A percentile compares a stretch with the other conserved stretches of the same genome.
phyloP scores from a whole-genome alignment of 2,113 vertebrate species.

The Crotophaga sulcirostris region DNA sequence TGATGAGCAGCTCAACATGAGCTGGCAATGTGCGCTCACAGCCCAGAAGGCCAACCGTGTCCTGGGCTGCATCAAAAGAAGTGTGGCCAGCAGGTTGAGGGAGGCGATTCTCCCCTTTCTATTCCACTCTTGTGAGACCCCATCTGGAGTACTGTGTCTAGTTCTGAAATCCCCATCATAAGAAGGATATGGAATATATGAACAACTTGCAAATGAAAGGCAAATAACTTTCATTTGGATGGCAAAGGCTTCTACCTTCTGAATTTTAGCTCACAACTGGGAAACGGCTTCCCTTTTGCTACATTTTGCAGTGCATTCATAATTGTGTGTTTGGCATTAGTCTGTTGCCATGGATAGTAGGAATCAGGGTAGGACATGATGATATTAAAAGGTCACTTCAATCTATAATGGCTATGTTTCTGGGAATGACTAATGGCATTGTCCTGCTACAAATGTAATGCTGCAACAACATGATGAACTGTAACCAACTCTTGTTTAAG shows the following conservation, averaged over 20 bases:
- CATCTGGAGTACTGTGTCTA: too few species aligned
- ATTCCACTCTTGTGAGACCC: too few species aligned
- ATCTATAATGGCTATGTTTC: constrained; percentile 6
- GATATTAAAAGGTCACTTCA: constrained; percentile 60
- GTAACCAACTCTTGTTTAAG: neutral
- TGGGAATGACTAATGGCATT: constrained; percentile 45
- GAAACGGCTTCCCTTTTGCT: neutral
- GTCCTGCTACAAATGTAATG: constrained; percentile 10
- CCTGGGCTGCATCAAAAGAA: too few species aligned
- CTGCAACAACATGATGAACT: neutral
- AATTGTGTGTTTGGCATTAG: constrained; percentile 7
- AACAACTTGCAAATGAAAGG: neutral
- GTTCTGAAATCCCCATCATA: too few species aligned
- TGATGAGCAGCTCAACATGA: too few species aligned
- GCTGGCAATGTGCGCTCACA: too few species aligned
- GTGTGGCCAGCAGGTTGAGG: too few species aligned
- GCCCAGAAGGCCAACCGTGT: too few species aligned
- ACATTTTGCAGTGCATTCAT: neutral
- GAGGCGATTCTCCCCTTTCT: too few species aligned
- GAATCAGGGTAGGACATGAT: neutral
- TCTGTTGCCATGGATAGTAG: constrained; percentile 38
- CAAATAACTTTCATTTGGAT: neutral
- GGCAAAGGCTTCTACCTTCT: neutral
- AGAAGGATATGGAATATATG: too few species aligned
- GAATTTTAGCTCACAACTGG: neutral